Evolutionary conservation across 2,797 vertebrate genomes (phyloP).

Genomic region (Pitangus sulphuratus): DNA sequence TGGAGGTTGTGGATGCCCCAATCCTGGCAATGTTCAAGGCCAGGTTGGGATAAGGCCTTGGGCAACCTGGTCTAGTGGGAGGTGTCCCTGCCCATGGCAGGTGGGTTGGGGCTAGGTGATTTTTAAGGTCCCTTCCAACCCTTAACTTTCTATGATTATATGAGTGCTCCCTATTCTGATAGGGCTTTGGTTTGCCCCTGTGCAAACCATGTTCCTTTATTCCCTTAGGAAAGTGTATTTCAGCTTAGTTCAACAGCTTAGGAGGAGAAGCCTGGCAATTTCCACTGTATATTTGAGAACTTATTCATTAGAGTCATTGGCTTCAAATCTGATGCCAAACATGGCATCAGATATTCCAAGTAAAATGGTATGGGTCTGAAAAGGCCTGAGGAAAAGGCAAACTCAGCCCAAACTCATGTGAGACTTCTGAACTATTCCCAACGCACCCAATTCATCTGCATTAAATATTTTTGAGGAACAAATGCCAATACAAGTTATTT

Average conservation of each 20-base stretch:
- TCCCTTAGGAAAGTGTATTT: background rate
- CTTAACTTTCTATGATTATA: background rate
- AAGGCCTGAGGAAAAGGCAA: background rate
- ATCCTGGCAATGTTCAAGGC: background rate
- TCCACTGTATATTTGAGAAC: background rate
- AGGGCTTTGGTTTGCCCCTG: background rate
- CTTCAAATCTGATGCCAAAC: background rate
- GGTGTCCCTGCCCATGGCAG: background rate
- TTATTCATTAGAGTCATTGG: background rate
- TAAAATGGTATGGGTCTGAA: background rate
- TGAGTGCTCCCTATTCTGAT: background rate
- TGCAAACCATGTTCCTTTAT: background rate
- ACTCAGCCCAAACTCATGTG: background rate
- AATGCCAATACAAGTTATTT: background rate
- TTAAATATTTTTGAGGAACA: background rate
- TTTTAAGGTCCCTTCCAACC: background rate
- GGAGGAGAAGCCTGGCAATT: background rate
- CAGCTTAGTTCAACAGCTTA: background rate
- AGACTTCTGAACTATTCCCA: background rate
- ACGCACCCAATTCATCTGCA: fast-evolving
- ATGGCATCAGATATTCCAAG: background rate
- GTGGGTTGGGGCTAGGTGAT: background rate
- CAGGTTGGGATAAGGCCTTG: background rate
- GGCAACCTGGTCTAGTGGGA: background rate
- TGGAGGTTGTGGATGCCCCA: background rate